Base-by-base conservation (phyloP, 1,140 invertebrate genomes). In the Antheraea mylitta region DNA sequence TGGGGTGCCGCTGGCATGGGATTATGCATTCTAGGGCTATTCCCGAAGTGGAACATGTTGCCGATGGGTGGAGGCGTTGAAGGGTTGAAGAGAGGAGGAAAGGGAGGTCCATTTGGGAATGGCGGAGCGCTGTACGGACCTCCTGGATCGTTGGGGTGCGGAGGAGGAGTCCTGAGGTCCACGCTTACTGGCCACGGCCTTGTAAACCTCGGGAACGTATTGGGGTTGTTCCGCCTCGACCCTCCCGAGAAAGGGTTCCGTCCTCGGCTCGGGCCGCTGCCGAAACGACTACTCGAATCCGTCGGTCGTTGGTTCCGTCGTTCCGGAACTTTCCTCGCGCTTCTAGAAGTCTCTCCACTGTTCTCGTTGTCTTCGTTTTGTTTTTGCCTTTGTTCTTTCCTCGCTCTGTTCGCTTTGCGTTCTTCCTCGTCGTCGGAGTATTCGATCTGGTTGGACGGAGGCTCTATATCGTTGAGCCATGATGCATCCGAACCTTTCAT, bases 361-460 rank as follows among this genome's bases (percentile, higher is more conserved):
- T 66, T 79, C 75, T 3, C 69, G 22, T 3, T 78, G 70, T 16
- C 81, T 79, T 36, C 76, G 66, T 59, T 74, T 72, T 73, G 68
- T 53, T 82, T 80, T 68, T 75, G 81, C 10, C 77, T 80, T 58
- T 80, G 71, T 58, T 90, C 85, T 63, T 92, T 92, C 18, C 80
- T 81, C 3, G 87, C 86, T 63, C 75, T 82, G n/a, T 89, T 92
- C 0, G 91, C 93, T 67, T 82, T 85, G 64, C 93, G 91, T 87
- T 98, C 97, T 77, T 96, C 94, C 81, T 98, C 98, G 85, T 99
- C 98, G 83, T 98, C 97, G 0, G 98, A 98, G 93, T 95, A 98
- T 38, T 98, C 97, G 0, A 95, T 67, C 73, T 93, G 94, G 66
- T 94, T 93, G 0, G 91, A 81, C 3, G 97, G 97, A 42, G 96